These are phyloP conservation scores for Enteromius fasciolatus DNA, from an alignment of 2,797 vertebrate genomes.

Conservation along the genomic window DNA sequence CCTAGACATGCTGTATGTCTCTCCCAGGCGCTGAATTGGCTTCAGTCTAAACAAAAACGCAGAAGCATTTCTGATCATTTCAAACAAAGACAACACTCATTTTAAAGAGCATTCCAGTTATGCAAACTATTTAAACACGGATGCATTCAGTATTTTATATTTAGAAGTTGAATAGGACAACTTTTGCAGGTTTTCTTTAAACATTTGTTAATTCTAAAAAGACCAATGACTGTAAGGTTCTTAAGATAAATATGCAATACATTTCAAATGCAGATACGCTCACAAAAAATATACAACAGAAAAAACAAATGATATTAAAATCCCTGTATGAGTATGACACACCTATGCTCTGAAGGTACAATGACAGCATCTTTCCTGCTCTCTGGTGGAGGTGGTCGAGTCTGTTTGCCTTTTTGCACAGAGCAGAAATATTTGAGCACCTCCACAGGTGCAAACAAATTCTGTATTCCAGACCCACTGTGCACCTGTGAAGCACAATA, in stretches of 20 bases:
- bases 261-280: not conserved
- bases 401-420: constrained; percentile 53
- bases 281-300: not conserved
- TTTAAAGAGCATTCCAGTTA: not conserved
- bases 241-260: not conserved
- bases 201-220: not conserved
- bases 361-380: constrained; percentile 60
- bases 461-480: constrained; percentile 42
- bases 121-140: not conserved
- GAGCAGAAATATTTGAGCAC: constrained; percentile 74
- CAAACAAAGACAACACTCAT: not conserved
- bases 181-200: not conserved
- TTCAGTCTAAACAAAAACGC: constrained; percentile 55
- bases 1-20: constrained; percentile 69
- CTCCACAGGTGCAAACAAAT: constrained; percentile 57
- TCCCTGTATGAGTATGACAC: not conserved
- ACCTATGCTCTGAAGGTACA: constrained; percentile 62
- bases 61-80: not conserved
- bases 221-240: not conserved
- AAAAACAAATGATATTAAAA: not conserved
- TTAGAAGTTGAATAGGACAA: not conserved
- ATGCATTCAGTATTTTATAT: constrained; percentile 5
- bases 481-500: constrained; percentile 55
- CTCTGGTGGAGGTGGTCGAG: constrained; percentile 33
- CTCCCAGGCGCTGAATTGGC: constrained; percentile 68